Evolutionary conservation across 2,888 invertebrate species (phyloP).

Genomic region (Dicycla oo): DNA sequence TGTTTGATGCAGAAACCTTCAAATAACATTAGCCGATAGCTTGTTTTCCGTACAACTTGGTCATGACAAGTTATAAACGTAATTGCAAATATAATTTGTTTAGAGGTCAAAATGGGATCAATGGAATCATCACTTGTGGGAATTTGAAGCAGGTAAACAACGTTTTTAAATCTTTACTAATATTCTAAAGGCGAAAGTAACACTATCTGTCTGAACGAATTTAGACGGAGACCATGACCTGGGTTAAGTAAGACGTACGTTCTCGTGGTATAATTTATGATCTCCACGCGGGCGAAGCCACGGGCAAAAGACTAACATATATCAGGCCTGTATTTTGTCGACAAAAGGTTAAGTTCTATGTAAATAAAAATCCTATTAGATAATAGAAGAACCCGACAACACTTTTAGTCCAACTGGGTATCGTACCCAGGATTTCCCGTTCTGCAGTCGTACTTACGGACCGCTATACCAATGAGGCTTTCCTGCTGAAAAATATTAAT

Average conservation of each 20-base stretch:
- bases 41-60: conserved; percentile 55
- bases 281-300: too few relatives aligned
- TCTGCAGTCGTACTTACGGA: too few relatives aligned
- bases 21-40: conserved; percentile 72
- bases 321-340: not conserved
- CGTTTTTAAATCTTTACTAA: not conserved
- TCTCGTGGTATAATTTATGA: not conserved
- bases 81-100: conserved; percentile 58
- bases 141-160: conserved; percentile 51
- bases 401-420: not conserved
- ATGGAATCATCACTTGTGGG: conserved; percentile 33
- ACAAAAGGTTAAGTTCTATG: not conserved
- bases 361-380: not conserved
- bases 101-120: conserved; percentile 69
- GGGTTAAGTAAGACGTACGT: not conserved
- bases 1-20: conserved; percentile 78
- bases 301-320: not conserved
- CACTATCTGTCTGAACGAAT: not conserved
- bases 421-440: not conserved
- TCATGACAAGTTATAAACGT: conserved; percentile 48
- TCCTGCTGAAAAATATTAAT: too few relatives aligned
- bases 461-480: not conserved
- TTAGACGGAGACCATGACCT: not conserved
- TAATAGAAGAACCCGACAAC: not conserved
- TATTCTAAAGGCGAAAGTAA: not conserved